Evolutionary conservation across 2,888 invertebrate genomes (phyloP).

Genomic region (Caenorhabditis doughertyi): DNA sequence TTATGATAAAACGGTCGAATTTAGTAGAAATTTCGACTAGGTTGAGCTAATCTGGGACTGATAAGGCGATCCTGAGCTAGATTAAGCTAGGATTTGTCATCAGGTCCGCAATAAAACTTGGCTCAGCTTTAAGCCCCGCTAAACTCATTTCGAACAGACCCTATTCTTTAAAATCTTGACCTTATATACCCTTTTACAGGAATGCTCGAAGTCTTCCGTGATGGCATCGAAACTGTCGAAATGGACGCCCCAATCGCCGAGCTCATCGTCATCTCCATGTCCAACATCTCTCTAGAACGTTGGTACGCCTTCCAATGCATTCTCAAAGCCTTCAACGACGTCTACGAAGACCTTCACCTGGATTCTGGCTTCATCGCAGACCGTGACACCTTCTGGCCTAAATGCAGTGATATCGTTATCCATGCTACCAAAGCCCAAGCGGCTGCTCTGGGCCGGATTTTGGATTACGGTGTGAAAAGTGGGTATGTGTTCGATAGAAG

Average conservation of each 20-base stretch:
- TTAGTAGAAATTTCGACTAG: no score
- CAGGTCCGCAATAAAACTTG: no score
- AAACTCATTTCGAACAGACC: no score
- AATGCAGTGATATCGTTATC: constrained; percentile 73
- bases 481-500: constrained; percentile 76
- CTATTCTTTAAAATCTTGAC: not conserved
- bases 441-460: constrained; percentile 76
- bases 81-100: no score
- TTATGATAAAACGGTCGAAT: no score
- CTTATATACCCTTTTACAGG: constrained; percentile 2
- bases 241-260: constrained; percentile 81
- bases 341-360: constrained; percentile 54
- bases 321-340: constrained; percentile 77
- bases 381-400: constrained; percentile 78
- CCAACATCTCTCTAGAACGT: constrained; percentile 76
- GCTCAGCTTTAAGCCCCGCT: no score
- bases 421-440: constrained; percentile 77
- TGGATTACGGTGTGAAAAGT: constrained; percentile 81
- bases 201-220: constrained; percentile 74
- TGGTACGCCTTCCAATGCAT: constrained; percentile 82
- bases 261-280: constrained; percentile 79
- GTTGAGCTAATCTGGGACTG: no score
- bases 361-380: constrained; percentile 57
- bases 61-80: no score
- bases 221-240: constrained; percentile 68